Base-by-base conservation (phyloP, 2,888 invertebrate species). In the Cheilosia vernalis region DNA sequence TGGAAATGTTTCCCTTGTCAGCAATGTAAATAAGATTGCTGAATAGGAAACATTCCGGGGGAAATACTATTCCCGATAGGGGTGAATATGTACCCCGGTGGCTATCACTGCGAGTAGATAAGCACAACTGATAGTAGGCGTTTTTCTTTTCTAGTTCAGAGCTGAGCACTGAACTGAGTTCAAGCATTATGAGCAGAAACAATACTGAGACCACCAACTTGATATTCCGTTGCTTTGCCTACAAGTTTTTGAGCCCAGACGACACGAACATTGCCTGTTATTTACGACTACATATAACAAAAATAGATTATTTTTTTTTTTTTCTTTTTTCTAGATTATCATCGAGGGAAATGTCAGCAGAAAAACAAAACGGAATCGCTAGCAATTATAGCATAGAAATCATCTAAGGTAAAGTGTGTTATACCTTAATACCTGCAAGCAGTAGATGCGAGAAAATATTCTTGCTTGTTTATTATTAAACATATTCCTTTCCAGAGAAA, bases 291-390 rank as follows among this genome's bases (percentile, higher is more conserved):
- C n/a, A 33, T 4, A 10, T 4, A 61, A n/a, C n/a, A n/a, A 33
- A 21, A 9, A 21, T 7, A 27, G 1, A 44, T 49, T 64, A 37
- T 2, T 2, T 60, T 83, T 60, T 85, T 70, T 81, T 33, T 47
- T 30, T 15, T 70, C n/a, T n/a, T 58, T 51, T 77, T 76, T 4
- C 0, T 78, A 92, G 92, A 92, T 92, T 66, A 92, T 92, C 83
- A 92, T 92, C 88, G 92, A 92, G 87, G 92, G 92, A 63, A 91
- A 92, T 88, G 91, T 92, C 73, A 92, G 92, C 89, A 90, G 92
- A 88, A 92, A 92, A 88, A 90, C 91, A 30, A 92, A 92, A 89
- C 87, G 92, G 88, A 92, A 90, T 89, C 92, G 92, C 91, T 92
- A 92, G 90, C 91, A 91, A 88, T 89, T 90, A 88, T 90, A 89